Evolutionary conservation across 1,140 invertebrate species (phyloP).

Genomic region (Meloidogyne floridensis): DNA sequence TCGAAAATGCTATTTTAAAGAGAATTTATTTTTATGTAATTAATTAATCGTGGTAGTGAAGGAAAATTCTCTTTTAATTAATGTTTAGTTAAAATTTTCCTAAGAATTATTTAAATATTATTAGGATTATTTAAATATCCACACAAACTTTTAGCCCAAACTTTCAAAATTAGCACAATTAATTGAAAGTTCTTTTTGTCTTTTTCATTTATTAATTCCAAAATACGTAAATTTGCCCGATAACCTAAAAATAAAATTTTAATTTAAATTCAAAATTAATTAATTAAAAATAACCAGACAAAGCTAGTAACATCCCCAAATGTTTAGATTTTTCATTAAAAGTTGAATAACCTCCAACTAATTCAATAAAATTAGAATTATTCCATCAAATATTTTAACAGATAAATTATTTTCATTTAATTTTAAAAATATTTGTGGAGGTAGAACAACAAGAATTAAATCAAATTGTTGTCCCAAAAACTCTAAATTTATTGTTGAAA

Average conservation of each 20-base stretch:
- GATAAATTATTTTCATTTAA: neutral
- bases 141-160: neutral
- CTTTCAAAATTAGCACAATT: neutral
- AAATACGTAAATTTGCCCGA: neutral
- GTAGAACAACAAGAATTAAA: slow-evolving; percentile 9
- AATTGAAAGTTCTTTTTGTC: neutral
- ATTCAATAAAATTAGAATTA: neutral
- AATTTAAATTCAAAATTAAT: neutral
- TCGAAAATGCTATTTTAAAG: no score
- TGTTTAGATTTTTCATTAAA: neutral
- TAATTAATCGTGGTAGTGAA: no score
- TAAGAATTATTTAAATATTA: no score
- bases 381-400: neutral
- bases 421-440: neutral
- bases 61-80: no score
- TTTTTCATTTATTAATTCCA: neutral
- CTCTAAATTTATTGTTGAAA: neutral
- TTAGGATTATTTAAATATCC: neutral
- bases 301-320: slow-evolving; percentile 6
- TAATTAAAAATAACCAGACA: slow-evolving; percentile 1
- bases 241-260: neutral
- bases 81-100: no score
- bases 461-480: neutral
- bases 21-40: no score
- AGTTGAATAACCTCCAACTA: neutral